Conservation (phyloP, 2,797 vertebrate genomes). For the Lacerta bilineata region DNA sequence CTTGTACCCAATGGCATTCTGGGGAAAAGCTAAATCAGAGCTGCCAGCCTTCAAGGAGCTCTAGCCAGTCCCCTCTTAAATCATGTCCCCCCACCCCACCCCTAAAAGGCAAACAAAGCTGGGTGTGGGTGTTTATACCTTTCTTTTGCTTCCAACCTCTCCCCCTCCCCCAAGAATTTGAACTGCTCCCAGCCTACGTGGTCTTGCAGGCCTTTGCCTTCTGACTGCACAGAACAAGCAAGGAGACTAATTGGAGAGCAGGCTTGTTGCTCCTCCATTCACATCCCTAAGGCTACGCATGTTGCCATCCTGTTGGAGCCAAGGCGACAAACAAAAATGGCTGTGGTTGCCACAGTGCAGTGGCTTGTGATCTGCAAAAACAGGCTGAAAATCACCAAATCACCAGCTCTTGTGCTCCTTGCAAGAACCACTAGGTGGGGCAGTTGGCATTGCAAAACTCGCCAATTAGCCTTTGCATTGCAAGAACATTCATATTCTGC, state of each 20-base stretch:
- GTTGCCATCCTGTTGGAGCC: neutral
- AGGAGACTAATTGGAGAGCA: neutral
- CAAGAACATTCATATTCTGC: neutral
- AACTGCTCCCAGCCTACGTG: neutral
- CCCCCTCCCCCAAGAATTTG: neutral
- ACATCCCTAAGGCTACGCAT: neutral
- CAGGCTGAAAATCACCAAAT: neutral
- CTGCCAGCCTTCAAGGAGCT: neutral
- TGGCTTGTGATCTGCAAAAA: neutral
- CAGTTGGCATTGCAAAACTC: neutral
- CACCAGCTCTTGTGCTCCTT: neutral
- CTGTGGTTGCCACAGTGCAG: neutral
- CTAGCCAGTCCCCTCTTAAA: no score
- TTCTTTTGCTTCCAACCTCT: neutral
- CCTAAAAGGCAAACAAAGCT: neutral
- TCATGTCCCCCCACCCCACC: neutral
- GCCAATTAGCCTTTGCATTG: no score
- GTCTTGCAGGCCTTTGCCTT: neutral
- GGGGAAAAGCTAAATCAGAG: neutral
- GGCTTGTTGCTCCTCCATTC: neutral
- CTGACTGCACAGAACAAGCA: neutral
- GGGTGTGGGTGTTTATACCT: no score
- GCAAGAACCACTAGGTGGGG: constrained; percentile 1
- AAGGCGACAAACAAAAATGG: neutral
- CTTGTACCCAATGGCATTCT: neutral